Conservation (phyloP, 2,113 vertebrate genomes). For the Rousettus leschenaultii region DNA sequence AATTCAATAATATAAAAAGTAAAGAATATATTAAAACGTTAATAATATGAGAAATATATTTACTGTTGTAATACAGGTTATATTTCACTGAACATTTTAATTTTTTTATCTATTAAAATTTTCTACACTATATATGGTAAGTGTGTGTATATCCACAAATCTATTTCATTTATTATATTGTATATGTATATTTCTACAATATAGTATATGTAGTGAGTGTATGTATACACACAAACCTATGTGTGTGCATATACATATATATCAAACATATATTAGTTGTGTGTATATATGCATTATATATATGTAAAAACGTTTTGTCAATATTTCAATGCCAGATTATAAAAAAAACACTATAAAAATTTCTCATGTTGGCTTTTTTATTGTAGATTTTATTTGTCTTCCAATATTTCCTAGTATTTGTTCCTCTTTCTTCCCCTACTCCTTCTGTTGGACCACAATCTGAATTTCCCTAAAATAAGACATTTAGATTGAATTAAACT, state of each 20-base stretch:
- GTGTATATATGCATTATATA: neutral
- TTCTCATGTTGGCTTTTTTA: neutral
- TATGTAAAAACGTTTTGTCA: neutral
- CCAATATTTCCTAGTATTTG: neutral
- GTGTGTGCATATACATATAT: neutral
- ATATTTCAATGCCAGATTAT: neutral
- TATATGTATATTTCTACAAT: neutral
- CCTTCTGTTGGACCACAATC: neutral
- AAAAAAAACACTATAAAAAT: neutral
- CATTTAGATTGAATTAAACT: accelerated
- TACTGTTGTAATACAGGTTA: neutral
- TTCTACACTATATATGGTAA: neutral
- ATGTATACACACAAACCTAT: neutral
- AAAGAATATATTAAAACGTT: neutral
- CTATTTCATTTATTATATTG: neutral
- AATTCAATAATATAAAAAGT: neutral
- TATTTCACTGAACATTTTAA: neutral
- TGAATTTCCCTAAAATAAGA: neutral
- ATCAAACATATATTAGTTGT: neutral
- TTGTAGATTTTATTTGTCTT: neutral
- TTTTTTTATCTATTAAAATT: neutral
- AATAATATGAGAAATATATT: neutral
- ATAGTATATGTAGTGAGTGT: neutral
- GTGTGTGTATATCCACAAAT: neutral
- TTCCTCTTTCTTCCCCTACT: neutral